phyloP scores from a whole-genome alignment of 2,888 invertebrate species.

The Exephanes ischioxanthus region DNA sequence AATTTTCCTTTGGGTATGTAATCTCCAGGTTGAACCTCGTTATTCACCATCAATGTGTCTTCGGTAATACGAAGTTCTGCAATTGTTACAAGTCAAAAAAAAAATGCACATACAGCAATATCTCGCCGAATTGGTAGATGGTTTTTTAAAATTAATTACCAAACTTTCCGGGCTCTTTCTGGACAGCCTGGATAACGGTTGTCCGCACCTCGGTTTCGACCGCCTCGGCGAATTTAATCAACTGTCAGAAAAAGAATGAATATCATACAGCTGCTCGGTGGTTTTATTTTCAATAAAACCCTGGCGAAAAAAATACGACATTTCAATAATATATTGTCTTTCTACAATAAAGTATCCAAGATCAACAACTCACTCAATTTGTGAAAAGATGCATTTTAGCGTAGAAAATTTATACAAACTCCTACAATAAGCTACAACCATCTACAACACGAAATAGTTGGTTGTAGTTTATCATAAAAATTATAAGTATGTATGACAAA shows the following conservation, averaged over 20 bases:
- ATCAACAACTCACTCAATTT: too few relatives aligned
- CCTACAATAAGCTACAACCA: too few relatives aligned
- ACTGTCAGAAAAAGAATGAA: slow-evolving; percentile 84
- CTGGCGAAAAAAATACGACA: too few relatives aligned
- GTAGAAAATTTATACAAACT: too few relatives aligned
- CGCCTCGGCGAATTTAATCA: slow-evolving; percentile 89
- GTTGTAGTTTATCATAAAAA: too few relatives aligned
- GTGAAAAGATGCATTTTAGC: too few relatives aligned
- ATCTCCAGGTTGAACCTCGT: slow-evolving; percentile 80
- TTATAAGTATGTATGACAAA: too few relatives aligned
- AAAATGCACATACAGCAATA: background rate
- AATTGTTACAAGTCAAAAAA: slow-evolving; percentile 76
- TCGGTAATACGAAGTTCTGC: slow-evolving; percentile 88
- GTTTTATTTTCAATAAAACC: slow-evolving; percentile 16
- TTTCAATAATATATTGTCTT: too few relatives aligned
- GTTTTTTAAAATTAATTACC: slow-evolving; percentile 70
- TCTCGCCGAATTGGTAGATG: background rate
- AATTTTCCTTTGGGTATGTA: slow-evolving; percentile 61
- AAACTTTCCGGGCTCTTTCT: slow-evolving; percentile 89
- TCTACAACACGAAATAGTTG: too few relatives aligned
- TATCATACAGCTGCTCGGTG: slow-evolving; percentile 23
- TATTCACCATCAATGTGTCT: slow-evolving; percentile 88
- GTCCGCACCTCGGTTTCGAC: slow-evolving; percentile 90
- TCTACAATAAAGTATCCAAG: too few relatives aligned
- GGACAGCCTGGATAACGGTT: slow-evolving; percentile 90